These are phyloP conservation scores for Tortricodes alternella DNA, from an alignment of 2,888 invertebrate genomes.

Conservation along the genomic window DNA sequence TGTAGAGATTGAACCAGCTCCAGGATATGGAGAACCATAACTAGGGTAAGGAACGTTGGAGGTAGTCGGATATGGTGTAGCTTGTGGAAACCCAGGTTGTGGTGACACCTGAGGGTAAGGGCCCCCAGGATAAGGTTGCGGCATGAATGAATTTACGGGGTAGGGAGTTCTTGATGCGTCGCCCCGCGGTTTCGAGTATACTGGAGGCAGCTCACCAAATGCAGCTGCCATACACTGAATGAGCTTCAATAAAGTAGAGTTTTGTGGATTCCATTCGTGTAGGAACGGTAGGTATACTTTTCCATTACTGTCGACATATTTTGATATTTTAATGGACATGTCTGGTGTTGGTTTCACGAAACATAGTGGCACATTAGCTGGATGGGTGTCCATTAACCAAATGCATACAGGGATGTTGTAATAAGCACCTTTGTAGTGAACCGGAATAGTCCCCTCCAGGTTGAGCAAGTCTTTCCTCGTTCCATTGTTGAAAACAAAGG, in stretches of 20 bases:
- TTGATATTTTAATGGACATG: conserved; percentile 97
- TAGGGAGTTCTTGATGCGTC: conserved; percentile 83
- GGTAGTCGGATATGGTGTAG: conserved; percentile 70
- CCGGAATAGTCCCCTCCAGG: conserved; percentile 96
- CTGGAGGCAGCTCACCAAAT: conserved; percentile 98
- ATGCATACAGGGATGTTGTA: conserved; percentile 99
- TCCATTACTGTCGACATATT: conserved; percentile 97
- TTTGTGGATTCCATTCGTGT: conserved; percentile 93
- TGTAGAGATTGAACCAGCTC: conserved; percentile 43
- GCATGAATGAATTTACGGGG: conserved; percentile 75
- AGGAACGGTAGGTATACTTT: conserved; percentile 98
- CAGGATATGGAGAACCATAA: conserved; percentile 69
- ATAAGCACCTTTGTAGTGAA: conserved; percentile 91
- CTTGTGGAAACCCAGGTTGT: conserved; percentile 60
- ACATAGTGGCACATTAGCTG: conserved; percentile 97
- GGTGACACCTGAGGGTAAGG: conserved; percentile 61
- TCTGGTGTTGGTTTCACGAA: conserved; percentile 96
- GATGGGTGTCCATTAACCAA: conserved; percentile 98
- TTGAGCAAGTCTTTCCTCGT: conserved; percentile 90
- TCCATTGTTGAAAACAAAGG: conserved; percentile 94
- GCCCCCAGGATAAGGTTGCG: conserved; percentile 67
- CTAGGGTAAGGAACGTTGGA: conserved; percentile 79
- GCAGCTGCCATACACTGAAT: conserved; percentile 95
- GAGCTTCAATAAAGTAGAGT: conserved; percentile 93
- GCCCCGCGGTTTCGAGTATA: conserved; percentile 89